These are phyloP conservation scores for Tolypeutes matacus DNA, from an alignment of 2,797 vertebrate genomes.

Conservation along the genomic window DNA sequence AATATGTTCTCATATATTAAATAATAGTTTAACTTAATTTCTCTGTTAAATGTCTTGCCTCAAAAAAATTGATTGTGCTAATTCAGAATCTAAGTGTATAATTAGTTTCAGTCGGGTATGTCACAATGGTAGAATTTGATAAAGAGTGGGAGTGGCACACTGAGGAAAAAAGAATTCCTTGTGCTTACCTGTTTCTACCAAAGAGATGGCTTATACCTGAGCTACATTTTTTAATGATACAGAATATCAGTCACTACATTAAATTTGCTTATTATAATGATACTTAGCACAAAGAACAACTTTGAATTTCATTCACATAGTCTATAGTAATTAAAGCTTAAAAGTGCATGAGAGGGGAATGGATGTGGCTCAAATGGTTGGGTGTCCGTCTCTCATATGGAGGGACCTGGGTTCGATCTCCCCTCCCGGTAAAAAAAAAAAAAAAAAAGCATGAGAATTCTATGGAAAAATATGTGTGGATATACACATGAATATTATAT, in stretches of 20 bases:
- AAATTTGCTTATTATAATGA: background rate
- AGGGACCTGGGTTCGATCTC: no score
- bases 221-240: background rate
- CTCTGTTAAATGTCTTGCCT: background rate
- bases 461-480: no score
- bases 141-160: background rate
- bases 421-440: no score
- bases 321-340: background rate
- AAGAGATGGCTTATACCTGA: background rate
- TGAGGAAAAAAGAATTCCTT: background rate
- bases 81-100: constrained; percentile 2
- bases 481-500: no score
- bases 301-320: constrained; percentile 19
- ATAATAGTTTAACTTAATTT: background rate
- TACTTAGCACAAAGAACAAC: constrained; percentile 4
- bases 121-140: background rate
- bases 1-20: constrained; percentile 30
- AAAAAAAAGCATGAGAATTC: background rate
- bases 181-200: background rate
- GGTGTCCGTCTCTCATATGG: no score
- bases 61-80: background rate
- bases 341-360: background rate
- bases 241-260: background rate
- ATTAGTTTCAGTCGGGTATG: background rate
- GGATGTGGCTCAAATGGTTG: no score